Evolutionary conservation across 2,113 vertebrate species (phyloP), one percentile per base, ranked within the genome.

Genomic region (Oplegnathus fasciatus): DNA sequence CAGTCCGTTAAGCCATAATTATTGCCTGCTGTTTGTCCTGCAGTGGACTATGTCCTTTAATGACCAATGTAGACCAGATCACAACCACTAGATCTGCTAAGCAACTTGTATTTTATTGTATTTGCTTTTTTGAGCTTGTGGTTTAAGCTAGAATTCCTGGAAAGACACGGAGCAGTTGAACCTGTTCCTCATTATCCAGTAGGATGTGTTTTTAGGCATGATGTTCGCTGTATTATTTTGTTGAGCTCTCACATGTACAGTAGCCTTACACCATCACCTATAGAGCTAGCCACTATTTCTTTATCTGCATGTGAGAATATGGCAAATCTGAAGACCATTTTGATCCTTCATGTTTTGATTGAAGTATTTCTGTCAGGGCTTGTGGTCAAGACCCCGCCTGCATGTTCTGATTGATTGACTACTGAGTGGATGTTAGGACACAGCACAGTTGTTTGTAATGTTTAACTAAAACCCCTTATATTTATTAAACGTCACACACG

Each of bases 1-100:
- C 79, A 84, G 82, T 82, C 67, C 76, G 75, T 86, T 83, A 61
- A 78, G 64, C 67, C 55, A 37, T 83, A 86, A 91, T 88, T 90
- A 86, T 44, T 88, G 55, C 60, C 60, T 68, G 26, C 48, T 48
- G 64, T 75, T 75, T 78, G 55, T 72, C 44, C 78, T 78, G 69
- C 75, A 62, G 34, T 76, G 73, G 70, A 73, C 79, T 67, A 13
- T 70, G 58, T 54, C 61, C 18, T 79, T 48, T 67, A 80, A 76
- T 71, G 75, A 82, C 57, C 66, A 55, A 18, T 44, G 26, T 13
- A 55, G 44, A 57, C 28, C 48, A 72, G 32, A 40, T 62, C 44
- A 74, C 54, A 67, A 26, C 42, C 28, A n/a, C 54, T 61, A 34
- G 4, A 61, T 80, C 44, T 58, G 6, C 15, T 24, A 10, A 50